A percentile compares a stretch with the other conserved stretches of the same genome.
These are phyloP conservation scores for Drosophila setifemur DNA, from an alignment of 1,140 invertebrate genomes.

Conservation along the genomic window DNA sequence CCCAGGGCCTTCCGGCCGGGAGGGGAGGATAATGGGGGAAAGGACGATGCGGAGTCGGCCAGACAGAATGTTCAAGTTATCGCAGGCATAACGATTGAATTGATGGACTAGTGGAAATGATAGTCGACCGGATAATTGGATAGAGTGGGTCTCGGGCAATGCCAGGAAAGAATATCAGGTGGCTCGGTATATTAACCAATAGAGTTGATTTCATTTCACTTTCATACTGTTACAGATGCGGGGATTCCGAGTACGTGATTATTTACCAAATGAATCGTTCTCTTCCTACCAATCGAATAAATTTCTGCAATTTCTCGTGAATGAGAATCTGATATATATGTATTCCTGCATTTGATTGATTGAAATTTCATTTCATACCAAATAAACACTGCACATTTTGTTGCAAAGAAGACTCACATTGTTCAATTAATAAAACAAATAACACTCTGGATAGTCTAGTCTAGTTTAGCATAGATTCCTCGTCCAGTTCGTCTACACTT, in stretches of 20 bases:
- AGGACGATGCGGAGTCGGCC: conserved; percentile 35
- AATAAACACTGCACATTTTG: background rate
- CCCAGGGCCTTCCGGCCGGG: conserved; percentile 29
- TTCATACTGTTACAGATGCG: no score
- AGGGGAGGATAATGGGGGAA: background rate
- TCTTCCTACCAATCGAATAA: no score
- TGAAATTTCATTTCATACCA: background rate
- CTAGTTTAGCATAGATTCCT: background rate
- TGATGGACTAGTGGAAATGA: conserved; percentile 36
- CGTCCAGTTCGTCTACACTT: background rate
- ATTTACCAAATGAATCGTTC: no score
- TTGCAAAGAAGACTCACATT: background rate
- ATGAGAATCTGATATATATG: background rate
- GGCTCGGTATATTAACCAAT: no score
- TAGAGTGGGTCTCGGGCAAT: conserved; percentile 19
- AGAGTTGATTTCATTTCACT: background rate
- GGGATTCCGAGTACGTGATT: no score
- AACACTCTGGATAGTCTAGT: background rate
- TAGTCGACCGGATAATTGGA: conserved; percentile 37
- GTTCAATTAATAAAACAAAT: no score
- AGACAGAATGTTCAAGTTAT: conserved; percentile 45
- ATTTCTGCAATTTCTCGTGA: no score
- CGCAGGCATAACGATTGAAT: conserved; percentile 51
- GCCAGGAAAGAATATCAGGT: no score
- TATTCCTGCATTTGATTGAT: background rate